These are phyloP conservation scores for Bubo blakistoni DNA, from an alignment of 2,113 vertebrate genomes.

Conservation along the genomic window DNA sequence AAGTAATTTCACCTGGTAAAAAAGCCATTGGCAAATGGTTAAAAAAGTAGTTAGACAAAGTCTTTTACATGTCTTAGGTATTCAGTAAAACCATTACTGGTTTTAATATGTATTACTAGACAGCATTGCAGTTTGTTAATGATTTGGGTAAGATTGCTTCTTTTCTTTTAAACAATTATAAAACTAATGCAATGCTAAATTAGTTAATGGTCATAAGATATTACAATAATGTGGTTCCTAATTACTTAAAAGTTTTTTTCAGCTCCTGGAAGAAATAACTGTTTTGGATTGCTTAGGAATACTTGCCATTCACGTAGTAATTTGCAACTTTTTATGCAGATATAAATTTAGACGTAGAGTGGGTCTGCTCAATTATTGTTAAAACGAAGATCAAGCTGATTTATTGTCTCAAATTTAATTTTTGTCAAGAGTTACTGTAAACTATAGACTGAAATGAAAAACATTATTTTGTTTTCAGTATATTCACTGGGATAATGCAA, in stretches of 20 bases:
- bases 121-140: not conserved
- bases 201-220: not conserved
- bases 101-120: not conserved
- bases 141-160: not conserved
- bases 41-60: not conserved
- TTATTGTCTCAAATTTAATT: not conserved
- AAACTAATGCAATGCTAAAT: not conserved
- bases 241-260: not conserved
- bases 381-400: not conserved
- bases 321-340: not conserved
- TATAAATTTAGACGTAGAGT: not conserved
- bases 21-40: not conserved
- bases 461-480: not conserved
- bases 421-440: not conserved
- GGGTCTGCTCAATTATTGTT: not conserved
- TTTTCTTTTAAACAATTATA: not conserved
- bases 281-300: not conserved
- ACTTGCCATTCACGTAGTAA: not conserved
- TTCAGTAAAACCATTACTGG: not conserved
- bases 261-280: not conserved
- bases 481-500: not conserved
- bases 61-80: not conserved
- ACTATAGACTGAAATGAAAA: not conserved
- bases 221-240: not conserved
- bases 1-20: not conserved